phyloP scores from a whole-genome alignment of 2,113 vertebrate genomes.

The Potamarius usumacintae region DNA sequence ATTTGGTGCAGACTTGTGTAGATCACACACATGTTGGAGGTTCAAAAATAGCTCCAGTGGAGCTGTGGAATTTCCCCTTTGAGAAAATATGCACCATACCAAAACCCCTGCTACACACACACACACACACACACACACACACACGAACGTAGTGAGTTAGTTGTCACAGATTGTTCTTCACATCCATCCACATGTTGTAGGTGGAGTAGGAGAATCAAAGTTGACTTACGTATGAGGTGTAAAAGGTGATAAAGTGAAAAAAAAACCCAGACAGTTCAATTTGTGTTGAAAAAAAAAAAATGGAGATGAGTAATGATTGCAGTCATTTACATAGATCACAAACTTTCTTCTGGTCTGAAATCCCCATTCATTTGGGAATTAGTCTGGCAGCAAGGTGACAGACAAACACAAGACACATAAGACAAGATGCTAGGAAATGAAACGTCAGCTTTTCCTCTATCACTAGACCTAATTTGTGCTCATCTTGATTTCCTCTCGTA shows the following conservation, averaged over 20 bases:
- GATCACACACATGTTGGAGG: conserved; percentile 37
- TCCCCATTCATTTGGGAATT: conserved; percentile 32
- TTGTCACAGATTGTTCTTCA: background rate
- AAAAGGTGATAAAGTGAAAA: background rate
- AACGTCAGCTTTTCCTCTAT: background rate
- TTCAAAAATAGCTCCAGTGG: conserved; percentile 39
- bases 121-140: conserved; percentile 33
- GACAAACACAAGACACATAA: background rate
- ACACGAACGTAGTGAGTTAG: background rate
- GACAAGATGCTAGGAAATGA: background rate
- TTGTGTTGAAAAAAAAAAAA: background rate
- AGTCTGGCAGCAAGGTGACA: conserved; percentile 3
- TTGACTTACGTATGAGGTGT: background rate
- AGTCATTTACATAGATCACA: conserved; percentile 28
- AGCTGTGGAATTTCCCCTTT: conserved; percentile 47
- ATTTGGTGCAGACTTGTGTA: conserved; percentile 18
- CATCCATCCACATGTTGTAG: background rate
- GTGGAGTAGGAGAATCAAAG: background rate
- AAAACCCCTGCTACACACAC: conserved; percentile 33
- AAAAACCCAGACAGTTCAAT: background rate
- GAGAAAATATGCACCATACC: conserved; percentile 31
- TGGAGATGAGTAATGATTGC: background rate
- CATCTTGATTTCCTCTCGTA: background rate
- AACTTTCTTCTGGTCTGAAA: conserved; percentile 26
- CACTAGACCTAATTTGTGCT: conserved; percentile 13